Percentiles rank a stretch among this genome's conserved stretches.
Evolutionary conservation across 2,888 invertebrate genomes (phyloP).

Genomic region (Pyrrhosoma nymphula): DNA sequence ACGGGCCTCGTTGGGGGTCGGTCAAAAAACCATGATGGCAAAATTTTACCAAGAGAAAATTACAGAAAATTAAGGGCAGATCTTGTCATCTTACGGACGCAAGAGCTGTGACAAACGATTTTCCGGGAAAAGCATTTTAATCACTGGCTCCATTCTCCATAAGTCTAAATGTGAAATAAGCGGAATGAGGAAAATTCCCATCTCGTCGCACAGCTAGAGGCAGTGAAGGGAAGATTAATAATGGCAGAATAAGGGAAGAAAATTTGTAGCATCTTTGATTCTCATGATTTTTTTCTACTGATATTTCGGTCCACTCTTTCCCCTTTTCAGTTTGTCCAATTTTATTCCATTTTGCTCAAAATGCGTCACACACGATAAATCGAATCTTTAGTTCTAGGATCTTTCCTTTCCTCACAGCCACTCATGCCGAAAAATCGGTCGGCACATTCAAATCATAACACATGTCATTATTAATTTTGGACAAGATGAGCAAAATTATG

Average conservation of each 20-base stretch:
- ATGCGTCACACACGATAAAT: neutral
- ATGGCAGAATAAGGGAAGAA: neutral
- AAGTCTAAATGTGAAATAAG: neutral
- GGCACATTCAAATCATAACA: too few relatives aligned
- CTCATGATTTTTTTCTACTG: neutral
- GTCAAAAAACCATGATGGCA: neutral
- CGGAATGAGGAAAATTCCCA: neutral
- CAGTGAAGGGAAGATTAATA: neutral
- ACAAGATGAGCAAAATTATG: too few relatives aligned
- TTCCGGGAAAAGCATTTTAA: neutral
- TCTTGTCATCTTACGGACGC: neutral
- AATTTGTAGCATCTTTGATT: neutral
- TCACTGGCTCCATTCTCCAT: neutral
- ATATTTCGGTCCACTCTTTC: neutral
- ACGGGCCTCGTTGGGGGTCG: too few relatives aligned
- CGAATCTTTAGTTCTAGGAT: neutral
- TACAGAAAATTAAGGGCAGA: neutral
- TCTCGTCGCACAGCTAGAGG: neutral
- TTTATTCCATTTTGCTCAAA: neutral
- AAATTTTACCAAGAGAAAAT: neutral
- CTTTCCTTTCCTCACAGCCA: neutral
- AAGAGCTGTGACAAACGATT: neutral
- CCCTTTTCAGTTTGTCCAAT: neutral
- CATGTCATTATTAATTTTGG: too few relatives aligned
- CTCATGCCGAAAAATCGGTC: neutral